Evolutionary conservation across 2,113 vertebrate genomes (phyloP).

Genomic region (Leiothrix lutea): DNA sequence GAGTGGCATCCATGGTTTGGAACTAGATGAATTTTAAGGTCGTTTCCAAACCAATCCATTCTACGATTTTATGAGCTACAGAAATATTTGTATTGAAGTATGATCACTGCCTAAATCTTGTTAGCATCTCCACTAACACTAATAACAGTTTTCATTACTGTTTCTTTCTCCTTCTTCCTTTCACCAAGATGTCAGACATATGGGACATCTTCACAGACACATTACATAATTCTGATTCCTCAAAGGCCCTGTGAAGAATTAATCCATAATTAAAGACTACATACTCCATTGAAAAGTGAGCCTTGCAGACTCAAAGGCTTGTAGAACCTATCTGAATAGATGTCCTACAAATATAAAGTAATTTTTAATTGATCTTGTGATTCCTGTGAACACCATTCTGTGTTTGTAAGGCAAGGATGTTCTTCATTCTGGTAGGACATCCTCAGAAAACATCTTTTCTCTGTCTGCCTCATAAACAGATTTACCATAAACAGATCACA

Average conservation of each 20-base stretch:
- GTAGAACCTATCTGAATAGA: not conserved
- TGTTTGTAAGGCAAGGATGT: not conserved
- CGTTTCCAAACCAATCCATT: not conserved
- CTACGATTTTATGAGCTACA: not conserved
- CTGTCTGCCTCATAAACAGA: not conserved
- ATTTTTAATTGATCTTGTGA: not conserved
- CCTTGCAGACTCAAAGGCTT: not conserved
- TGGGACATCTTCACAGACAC: rapidly evolving
- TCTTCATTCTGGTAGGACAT: not conserved
- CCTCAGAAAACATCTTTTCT: not conserved
- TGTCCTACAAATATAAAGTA: not conserved
- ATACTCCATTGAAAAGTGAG: not conserved
- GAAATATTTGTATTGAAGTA: not conserved
- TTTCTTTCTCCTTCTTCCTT: not conserved
- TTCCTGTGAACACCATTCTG: not conserved
- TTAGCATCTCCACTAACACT: not conserved
- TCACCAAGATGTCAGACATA: not conserved
- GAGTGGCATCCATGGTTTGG: not conserved
- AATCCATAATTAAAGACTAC: not conserved
- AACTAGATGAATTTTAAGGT: not conserved
- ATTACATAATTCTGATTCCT: not conserved
- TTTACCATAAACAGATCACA: not conserved
- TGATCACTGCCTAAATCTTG: not conserved
- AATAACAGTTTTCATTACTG: not conserved
- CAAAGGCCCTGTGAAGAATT: not conserved